Percentiles rank a stretch among this genome's conserved stretches.
These are phyloP conservation scores for Virgularia gustaviana DNA, from an alignment of 92 coral and sea anemone genomes.

Conservation along the genomic window DNA sequence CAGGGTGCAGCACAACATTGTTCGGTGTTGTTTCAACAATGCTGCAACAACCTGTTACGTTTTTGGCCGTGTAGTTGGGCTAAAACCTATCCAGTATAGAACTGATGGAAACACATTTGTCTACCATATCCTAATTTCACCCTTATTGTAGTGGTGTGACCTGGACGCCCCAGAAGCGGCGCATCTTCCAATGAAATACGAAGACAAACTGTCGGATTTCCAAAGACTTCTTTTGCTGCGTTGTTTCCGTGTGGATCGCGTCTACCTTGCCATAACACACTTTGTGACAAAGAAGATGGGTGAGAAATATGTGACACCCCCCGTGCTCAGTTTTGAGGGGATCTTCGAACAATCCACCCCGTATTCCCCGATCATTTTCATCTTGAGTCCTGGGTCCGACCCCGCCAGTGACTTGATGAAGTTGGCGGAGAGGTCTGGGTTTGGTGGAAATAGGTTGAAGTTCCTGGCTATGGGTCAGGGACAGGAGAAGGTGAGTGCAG, in stretches of 20 bases:
- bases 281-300: constrained; percentile 98
- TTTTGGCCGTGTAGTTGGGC: background rate
- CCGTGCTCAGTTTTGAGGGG: constrained; percentile 94
- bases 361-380: constrained; percentile 91
- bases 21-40: background rate
- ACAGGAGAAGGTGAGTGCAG: constrained; percentile 78
- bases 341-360: constrained; percentile 96
- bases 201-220: constrained; percentile 86
- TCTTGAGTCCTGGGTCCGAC: constrained; percentile 99
- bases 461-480: constrained; percentile 99
- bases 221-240: constrained; percentile 87
- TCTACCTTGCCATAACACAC: constrained; percentile 96
- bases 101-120: background rate
- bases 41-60: too few species aligned
- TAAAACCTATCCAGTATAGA: background rate
- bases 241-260: constrained; percentile 97
- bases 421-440: constrained; percentile 98
- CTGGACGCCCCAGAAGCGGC: constrained; percentile 91
- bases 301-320: constrained; percentile 99
- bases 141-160: constrained; percentile 75
- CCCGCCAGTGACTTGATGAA: constrained; percentile 99
- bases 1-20: background rate
- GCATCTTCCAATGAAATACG: constrained; percentile 86
- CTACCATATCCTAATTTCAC: background rate
- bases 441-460: constrained; percentile 93